These are phyloP conservation scores for Hirudinaria manillensis DNA, from an alignment of 2,888 invertebrate genomes.

Conservation along the genomic window DNA sequence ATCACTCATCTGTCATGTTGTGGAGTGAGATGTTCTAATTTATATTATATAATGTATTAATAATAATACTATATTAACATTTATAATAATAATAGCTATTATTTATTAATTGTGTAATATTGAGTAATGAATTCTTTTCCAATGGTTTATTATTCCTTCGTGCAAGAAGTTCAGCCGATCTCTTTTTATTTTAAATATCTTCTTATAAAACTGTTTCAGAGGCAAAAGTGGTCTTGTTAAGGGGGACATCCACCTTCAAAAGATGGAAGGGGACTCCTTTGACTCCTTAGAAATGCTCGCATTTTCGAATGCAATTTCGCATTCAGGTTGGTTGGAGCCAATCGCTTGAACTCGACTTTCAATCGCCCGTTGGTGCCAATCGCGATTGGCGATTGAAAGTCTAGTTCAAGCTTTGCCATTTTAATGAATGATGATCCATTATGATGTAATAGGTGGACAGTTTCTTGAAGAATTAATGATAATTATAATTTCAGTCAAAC, in stretches of 20 bases:
- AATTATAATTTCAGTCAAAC: conserved; percentile 64
- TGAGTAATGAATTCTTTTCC: no score
- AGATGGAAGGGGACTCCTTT: not conserved
- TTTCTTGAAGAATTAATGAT: not conserved
- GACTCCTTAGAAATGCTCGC: conserved; percentile 74
- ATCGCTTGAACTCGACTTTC: no score
- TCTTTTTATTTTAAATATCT: not conserved
- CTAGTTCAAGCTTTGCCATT: no score
- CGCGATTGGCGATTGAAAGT: no score
- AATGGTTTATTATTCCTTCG: not conserved
- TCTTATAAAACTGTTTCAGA: not conserved
- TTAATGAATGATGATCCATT: no score
- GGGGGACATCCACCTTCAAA: conserved; percentile 27
- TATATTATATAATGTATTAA: no score
- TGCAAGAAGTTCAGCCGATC: not conserved
- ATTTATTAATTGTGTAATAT: not conserved
- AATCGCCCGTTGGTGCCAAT: no score
- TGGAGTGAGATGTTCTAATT: conserved; percentile 29
- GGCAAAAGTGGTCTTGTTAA: conserved; percentile 9
- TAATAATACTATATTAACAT: not conserved
- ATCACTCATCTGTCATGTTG: conserved; percentile 66
- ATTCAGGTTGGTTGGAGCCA: conserved; percentile 59
- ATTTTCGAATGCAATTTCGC: conserved; percentile 85
- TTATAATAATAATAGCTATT: not conserved
- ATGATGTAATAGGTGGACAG: not conserved